Percentiles rank a stretch among this genome's conserved stretches.
phyloP scores from a whole-genome alignment of 2,888 invertebrate species.

The Pyrgus malvae region DNA sequence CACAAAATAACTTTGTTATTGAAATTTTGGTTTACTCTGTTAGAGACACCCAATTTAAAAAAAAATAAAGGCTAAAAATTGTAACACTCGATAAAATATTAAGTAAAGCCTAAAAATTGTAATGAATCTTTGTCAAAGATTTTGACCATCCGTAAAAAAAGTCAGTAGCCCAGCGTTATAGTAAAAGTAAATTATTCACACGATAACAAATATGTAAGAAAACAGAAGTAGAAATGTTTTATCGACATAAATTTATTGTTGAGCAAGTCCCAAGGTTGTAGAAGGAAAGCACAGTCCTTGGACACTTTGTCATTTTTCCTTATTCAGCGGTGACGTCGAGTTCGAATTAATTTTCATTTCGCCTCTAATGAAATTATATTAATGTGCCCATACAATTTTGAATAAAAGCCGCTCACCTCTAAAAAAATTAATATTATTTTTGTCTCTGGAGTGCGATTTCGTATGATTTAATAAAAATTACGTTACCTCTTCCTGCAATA shows the following conservation, averaged over 20 bases:
- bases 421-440: neutral
- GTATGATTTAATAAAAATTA: no score
- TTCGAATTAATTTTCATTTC: slow-evolving; percentile 14
- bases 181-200: slow-evolving; percentile 14
- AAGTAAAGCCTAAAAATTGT: no score
- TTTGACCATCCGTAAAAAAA: no score
- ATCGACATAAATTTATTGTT: slow-evolving; percentile 9
- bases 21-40: no score
- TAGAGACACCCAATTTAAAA: no score
- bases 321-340: slow-evolving; percentile 2
- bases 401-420: neutral
- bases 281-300: slow-evolving; percentile 11
- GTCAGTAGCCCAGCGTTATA: no score
- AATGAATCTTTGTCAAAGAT: no score
- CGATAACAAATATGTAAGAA: slow-evolving; percentile 8
- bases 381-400: neutral
- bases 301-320: slow-evolving; percentile 18
- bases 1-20: no score
- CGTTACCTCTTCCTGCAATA: no score
- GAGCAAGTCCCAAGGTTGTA: slow-evolving; percentile 12
- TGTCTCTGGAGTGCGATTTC: no score
- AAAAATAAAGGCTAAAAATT: no score
- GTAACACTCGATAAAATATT: no score
- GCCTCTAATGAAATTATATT: slow-evolving; percentile 8
- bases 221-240: slow-evolving; percentile 8